A percentile compares a stretch with the other conserved stretches of the same genome.
phyloP scores from a whole-genome alignment of 2,113 vertebrate genomes.

The Microcebus jonahi region DNA sequence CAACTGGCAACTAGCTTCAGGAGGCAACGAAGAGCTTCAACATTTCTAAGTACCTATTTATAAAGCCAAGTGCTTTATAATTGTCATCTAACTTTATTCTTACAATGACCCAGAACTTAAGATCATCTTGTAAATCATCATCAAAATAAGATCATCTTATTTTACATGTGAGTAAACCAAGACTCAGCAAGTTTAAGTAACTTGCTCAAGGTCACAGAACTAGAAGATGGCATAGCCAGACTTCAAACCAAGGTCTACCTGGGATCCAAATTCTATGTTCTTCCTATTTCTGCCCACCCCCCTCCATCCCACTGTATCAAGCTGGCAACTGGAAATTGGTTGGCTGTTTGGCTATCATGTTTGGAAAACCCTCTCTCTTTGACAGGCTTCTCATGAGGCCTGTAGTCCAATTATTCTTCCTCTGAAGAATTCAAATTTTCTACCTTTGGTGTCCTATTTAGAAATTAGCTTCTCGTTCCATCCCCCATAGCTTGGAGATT shows the following conservation, averaged over 20 bases:
- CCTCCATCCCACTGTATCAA: neutral
- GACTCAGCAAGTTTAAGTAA: neutral
- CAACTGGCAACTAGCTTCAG: neutral
- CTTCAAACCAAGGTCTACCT: neutral
- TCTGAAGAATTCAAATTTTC: neutral
- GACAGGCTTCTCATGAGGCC: neutral
- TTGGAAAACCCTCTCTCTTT: constrained; percentile 13
- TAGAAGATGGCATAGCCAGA: neutral
- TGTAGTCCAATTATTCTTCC: constrained; percentile 15
- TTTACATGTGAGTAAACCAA: neutral
- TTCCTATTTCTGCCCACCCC: neutral
- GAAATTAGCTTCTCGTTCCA: constrained; percentile 36
- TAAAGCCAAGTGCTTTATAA: neutral
- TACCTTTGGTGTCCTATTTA: neutral
- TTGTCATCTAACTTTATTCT: constrained; percentile 1
- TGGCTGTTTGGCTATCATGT: neutral
- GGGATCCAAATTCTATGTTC: neutral
- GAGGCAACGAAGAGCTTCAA: neutral
- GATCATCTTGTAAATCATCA: too few relatives aligned
- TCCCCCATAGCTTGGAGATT: neutral
- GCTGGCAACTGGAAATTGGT: neutral
- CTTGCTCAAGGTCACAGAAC: neutral
- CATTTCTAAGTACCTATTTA: neutral
- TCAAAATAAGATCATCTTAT: neutral
- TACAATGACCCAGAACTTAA: neutral